Evolutionary conservation across 1,140 invertebrate genomes (phyloP), one percentile per base, ranked within the genome.

Genomic region (Brachionus koreanus): DNA sequence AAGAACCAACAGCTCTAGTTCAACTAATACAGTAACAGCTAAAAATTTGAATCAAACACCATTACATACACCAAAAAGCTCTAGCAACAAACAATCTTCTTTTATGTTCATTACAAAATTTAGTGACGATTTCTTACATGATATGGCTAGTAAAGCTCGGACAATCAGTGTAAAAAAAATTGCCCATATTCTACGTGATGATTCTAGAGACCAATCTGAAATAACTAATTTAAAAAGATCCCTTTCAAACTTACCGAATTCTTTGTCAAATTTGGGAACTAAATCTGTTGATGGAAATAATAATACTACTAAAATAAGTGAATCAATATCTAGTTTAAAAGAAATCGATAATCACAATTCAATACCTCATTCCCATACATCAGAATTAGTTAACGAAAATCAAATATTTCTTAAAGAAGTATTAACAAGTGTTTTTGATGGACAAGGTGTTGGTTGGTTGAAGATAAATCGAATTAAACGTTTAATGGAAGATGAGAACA

Each of bases 401-500:
- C 91, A 91, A 84, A 87, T 89, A 83, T 90, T 91, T 83, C 84
- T 92, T 57, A 89, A 91, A 84, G 89, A 97, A 92, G 91, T 97
- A 35, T 92, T 97, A 9, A 94, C 92, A 86, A 93, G 94, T 89
- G 94, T 98, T 4, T 86, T 98, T 65, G 93, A 94, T 63, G 98
- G 97, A 9, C 95, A 99, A 90, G 96, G 97, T 2, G 93, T 99
- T 13, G 95, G 96, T 42, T 98, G 97, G 95, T 89, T 99, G 19
- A 97, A 98, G 88, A 88, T 97, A 5, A 96, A 94, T 86, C 91
- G 96, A 42, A 89, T 99, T 19, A 96, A 95, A 86, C 97, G 97
- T 86, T 88, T 99, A 5, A 97, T 99, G 95, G 97, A 99, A 88
- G 97, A 99, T 88, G 98, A 99, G 89, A 98, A 94, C 77, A 97